Conservation (phyloP, 2,888 invertebrate genomes). For the Drosophila anceps region DNA sequence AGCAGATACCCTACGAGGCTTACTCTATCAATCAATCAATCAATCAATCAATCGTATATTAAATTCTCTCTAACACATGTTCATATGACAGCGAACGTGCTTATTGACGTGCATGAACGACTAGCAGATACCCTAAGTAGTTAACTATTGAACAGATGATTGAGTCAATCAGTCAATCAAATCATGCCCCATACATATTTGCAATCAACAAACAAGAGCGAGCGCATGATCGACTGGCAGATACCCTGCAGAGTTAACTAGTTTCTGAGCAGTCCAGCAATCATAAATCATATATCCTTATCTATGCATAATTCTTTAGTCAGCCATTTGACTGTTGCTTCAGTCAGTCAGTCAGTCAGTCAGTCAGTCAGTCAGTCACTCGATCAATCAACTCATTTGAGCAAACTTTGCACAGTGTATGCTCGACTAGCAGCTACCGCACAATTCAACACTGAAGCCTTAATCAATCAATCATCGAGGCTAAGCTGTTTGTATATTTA, state of each 20-base stretch:
- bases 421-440: background rate
- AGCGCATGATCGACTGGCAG: too few species aligned
- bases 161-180: too few species aligned
- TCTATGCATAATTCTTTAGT: too few species aligned
- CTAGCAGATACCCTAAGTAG: background rate
- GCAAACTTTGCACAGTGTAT: background rate
- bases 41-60: background rate
- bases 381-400: background rate
- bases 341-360: too few species aligned
- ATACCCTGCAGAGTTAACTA: too few species aligned
- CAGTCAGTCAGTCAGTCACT: background rate
- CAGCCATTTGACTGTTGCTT: too few species aligned
- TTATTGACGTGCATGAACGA: background rate
- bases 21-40: background rate
- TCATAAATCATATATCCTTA: too few species aligned
- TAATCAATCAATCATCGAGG: slow-evolving; percentile 1
- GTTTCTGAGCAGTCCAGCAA: too few species aligned
- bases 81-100: background rate
- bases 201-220: too few species aligned
- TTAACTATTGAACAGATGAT: too few species aligned
- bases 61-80: too few species aligned
- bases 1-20: background rate
- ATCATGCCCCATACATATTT: too few species aligned
- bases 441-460: background rate
- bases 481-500: slow-evolving; percentile 1